These are phyloP conservation scores for Echeneis naucrates DNA, from an alignment of 2,797 vertebrate species.

Conservation along the genomic window DNA sequence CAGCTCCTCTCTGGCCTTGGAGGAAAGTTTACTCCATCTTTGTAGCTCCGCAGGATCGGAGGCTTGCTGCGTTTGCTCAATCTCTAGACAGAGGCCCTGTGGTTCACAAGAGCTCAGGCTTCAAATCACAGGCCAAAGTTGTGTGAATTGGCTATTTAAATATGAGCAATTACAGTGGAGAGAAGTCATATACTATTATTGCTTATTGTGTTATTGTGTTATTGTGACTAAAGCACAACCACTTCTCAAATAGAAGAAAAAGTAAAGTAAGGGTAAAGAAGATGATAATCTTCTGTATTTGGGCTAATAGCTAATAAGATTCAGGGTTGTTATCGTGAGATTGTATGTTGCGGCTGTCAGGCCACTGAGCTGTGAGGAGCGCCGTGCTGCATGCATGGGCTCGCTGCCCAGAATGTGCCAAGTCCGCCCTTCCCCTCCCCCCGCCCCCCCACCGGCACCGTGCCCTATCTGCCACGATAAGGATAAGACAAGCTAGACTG, in stretches of 20 bases:
- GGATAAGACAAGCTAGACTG: constrained; percentile 59
- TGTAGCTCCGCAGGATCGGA: constrained; percentile 79
- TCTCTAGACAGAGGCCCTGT: constrained; percentile 86
- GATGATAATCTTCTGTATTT: constrained; percentile 22
- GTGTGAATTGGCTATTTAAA: not conserved
- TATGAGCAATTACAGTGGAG: constrained; percentile 1
- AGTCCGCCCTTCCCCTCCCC: constrained; percentile 31
- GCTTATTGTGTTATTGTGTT: not conserved
- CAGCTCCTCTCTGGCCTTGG: constrained; percentile 85
- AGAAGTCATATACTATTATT: not conserved
- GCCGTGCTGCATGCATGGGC: constrained; percentile 63
- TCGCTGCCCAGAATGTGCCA: constrained; percentile 78
- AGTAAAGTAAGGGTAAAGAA: not conserved
- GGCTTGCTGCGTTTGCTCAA: constrained; percentile 88
- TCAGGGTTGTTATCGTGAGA: constrained; percentile 31
- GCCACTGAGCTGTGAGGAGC: constrained; percentile 41
- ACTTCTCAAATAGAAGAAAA: not conserved
- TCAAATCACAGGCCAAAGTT: constrained; percentile 4
- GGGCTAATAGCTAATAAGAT: constrained; percentile 20
- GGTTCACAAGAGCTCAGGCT: constrained; percentile 31
- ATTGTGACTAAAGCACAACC: not conserved
- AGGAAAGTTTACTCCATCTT: constrained; percentile 88
- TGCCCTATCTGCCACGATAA: constrained; percentile 77
- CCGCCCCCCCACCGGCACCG: constrained; percentile 51
- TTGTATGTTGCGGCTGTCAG: constrained; percentile 34